These are phyloP conservation scores for Okamejei kenojei DNA, from an alignment of 2,797 vertebrate species.

Conservation along the genomic window DNA sequence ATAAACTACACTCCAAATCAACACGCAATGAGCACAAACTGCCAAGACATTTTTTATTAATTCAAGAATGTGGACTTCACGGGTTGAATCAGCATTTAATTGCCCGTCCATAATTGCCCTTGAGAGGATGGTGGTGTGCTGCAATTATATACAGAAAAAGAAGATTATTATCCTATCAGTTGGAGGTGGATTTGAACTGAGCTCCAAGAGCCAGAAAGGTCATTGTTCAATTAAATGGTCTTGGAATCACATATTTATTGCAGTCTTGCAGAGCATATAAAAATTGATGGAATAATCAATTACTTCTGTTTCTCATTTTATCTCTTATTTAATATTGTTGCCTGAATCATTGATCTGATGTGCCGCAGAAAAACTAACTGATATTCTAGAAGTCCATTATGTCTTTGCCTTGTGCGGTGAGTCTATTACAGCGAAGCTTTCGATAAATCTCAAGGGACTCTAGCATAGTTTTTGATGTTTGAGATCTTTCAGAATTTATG, in stretches of 20 bases:
- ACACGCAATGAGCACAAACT: not conserved
- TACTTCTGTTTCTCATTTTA: not conserved
- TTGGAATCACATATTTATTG: not conserved
- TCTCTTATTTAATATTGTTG: constrained; percentile 1
- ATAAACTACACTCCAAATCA: not conserved
- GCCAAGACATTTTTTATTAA: not conserved
- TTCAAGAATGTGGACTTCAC: no score
- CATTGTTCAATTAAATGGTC: not conserved
- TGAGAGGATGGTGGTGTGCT: no score
- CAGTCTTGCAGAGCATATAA: not conserved
- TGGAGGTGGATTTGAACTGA: not conserved
- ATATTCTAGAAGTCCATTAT: constrained; percentile 24
- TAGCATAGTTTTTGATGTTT: not conserved
- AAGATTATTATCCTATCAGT: not conserved
- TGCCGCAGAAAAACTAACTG: not conserved
- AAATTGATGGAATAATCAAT: constrained; percentile 12
- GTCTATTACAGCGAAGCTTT: not conserved
- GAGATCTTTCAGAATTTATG: not conserved
- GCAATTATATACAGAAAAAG: not conserved
- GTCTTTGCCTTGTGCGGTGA: not conserved
- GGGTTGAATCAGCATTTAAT: no score
- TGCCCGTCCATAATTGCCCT: no score
- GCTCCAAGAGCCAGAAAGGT: not conserved
- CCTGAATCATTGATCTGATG: not conserved
- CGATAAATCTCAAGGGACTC: not conserved